Conservation (phyloP, 2,888 invertebrate genomes). For the Pristionchus maxplancki region DNA sequence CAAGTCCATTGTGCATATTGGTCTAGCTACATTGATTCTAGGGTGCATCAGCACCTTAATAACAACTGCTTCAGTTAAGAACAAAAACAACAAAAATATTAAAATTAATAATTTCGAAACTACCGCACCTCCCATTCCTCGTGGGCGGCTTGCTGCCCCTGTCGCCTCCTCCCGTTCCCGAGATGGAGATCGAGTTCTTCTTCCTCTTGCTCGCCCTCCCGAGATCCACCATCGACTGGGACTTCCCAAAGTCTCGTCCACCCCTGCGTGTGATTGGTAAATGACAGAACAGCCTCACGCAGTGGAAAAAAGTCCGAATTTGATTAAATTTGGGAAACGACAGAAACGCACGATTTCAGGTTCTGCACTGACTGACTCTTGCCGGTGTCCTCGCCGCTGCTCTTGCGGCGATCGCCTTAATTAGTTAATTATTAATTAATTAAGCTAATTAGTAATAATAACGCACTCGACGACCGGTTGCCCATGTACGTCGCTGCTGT, state of each 20-base stretch:
- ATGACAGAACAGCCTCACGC: neutral
- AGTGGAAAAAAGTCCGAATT: neutral
- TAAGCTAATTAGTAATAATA: neutral
- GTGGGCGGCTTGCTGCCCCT: neutral
- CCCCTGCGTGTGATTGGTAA: slow-evolving; percentile 20
- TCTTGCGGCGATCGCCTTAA: slow-evolving; percentile 40
- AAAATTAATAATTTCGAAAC: too few relatives aligned
- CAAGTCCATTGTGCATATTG: neutral
- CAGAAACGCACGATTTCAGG: slow-evolving; percentile 39
- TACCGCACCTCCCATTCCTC: slow-evolving; percentile 37
- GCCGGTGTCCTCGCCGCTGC: slow-evolving; percentile 25
- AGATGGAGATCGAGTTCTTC: slow-evolving; percentile 46
- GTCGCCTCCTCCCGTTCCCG: neutral
- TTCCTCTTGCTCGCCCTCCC: slow-evolving; percentile 33
- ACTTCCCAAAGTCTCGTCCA: slow-evolving; percentile 17
- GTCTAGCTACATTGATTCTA: neutral
- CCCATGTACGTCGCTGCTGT: neutral
- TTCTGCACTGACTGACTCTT: slow-evolving; percentile 35
- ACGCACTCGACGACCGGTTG: slow-evolving; percentile 15
- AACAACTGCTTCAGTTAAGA: too few relatives aligned
- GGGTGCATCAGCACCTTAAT: too few relatives aligned
- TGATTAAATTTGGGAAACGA: neutral
- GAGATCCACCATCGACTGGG: slow-evolving; percentile 44
- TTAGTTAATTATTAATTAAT: neutral
- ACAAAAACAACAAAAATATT: too few relatives aligned